Evolutionary conservation across 2,113 vertebrate species (phyloP).

Genomic region (Notiomystis cincta): DNA sequence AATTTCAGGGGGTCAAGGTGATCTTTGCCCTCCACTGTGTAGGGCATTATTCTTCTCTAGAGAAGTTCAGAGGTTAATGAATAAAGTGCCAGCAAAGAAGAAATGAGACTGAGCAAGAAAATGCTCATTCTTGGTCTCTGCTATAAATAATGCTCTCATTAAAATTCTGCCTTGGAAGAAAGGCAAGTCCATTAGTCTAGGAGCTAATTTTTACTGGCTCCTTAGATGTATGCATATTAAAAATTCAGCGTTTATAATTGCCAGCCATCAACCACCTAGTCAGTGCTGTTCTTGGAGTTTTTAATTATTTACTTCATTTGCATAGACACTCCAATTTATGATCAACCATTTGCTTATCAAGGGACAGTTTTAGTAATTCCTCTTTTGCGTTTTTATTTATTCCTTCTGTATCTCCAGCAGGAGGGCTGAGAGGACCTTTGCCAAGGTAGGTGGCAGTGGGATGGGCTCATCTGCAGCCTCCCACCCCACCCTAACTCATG

Average conservation of each 20-base stretch:
- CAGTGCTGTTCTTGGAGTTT: constrained; percentile 76
- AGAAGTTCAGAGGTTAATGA: constrained; percentile 74
- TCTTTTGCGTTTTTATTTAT: constrained; percentile 73
- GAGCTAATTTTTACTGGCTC: constrained; percentile 80
- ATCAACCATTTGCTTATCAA: constrained; percentile 75
- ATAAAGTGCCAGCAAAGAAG: constrained; percentile 68
- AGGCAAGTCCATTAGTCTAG: constrained; percentile 81
- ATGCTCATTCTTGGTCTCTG: constrained; percentile 60
- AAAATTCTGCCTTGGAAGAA: constrained; percentile 79
- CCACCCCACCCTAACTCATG: rapidly evolving
- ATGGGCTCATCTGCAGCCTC: not conserved
- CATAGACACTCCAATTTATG: constrained; percentile 81
- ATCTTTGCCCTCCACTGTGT: constrained; percentile 61
- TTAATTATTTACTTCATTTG: constrained; percentile 86
- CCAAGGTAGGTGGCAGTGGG: not conserved
- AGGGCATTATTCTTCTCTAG: constrained; percentile 62
- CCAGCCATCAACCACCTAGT: constrained; percentile 81
- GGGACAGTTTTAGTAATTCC: constrained; percentile 74
- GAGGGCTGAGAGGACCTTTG: not conserved
- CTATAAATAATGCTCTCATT: constrained; percentile 81
- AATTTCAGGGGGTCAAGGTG: constrained; percentile 61
- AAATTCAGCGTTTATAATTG: constrained; percentile 82
- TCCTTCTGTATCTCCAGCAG: constrained; percentile 40
- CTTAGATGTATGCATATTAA: constrained; percentile 80
- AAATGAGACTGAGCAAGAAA: constrained; percentile 69